Conservation (phyloP, 2,797 vertebrate species). For the Scyliorhinus canicula region DNA sequence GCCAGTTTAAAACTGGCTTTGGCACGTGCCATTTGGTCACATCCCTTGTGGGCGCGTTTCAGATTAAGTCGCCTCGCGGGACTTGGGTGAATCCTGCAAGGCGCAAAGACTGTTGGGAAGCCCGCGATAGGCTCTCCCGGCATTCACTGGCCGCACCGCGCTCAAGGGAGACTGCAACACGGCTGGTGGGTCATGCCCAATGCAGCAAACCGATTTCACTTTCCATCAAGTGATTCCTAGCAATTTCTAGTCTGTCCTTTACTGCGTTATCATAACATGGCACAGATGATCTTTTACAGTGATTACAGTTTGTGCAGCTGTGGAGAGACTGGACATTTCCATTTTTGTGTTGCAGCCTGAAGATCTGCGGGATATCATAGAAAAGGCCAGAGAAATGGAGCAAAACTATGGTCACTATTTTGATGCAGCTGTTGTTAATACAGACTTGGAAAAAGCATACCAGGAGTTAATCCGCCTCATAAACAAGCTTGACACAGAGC, state of each 20-base stretch:
- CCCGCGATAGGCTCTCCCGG: too few relatives aligned
- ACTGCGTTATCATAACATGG: not conserved
- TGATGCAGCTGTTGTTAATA: constrained; percentile 86
- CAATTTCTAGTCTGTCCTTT: not conserved
- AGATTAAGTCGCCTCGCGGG: too few relatives aligned
- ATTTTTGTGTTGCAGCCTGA: constrained; percentile 68
- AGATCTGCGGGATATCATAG: constrained; percentile 89
- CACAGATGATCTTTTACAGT: not conserved
- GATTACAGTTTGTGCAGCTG: not conserved
- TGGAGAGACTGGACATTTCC: not conserved
- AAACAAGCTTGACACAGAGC: constrained; percentile 95
- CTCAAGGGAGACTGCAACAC: too few relatives aligned
- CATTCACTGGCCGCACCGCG: too few relatives aligned
- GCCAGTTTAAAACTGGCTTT: too few relatives aligned
- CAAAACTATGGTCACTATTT: constrained; percentile 93
- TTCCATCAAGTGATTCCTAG: not conserved
- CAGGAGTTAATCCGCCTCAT: constrained; percentile 85
- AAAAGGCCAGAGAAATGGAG: constrained; percentile 95
- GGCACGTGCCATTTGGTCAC: too few relatives aligned
- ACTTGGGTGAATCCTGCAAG: too few relatives aligned
- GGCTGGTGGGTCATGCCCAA: too few relatives aligned
- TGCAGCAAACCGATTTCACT: not conserved
- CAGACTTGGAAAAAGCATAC: constrained; percentile 85
- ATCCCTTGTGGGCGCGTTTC: too few relatives aligned
- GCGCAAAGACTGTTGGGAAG: too few relatives aligned